phyloP scores from a whole-genome alignment of 2,113 vertebrate genomes.

The Genyomyrus donnyi region DNA sequence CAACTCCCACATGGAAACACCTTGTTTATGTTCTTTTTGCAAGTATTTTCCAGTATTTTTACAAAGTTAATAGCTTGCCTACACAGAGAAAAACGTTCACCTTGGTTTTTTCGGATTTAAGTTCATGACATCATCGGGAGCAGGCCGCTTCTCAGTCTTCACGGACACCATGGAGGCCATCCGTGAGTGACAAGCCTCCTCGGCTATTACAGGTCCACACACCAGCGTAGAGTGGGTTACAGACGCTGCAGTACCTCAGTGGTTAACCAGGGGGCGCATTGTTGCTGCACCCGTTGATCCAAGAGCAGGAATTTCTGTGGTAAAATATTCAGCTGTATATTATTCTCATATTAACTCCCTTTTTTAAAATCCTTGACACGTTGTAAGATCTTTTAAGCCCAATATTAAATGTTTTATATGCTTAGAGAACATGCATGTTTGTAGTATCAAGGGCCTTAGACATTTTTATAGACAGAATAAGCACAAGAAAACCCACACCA shows the following conservation, averaged over 20 bases:
- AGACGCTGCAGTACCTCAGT: not conserved
- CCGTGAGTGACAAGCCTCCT: conserved; percentile 41
- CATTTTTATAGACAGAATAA: not conserved
- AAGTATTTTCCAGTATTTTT: too few relatives aligned
- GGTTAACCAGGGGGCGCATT: not conserved
- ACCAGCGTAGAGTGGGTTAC: not conserved
- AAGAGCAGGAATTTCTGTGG: not conserved
- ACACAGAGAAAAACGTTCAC: conserved; percentile 48
- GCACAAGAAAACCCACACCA: not conserved
- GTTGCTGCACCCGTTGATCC: not conserved
- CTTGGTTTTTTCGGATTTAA: conserved; percentile 84
- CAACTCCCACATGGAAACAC: not conserved
- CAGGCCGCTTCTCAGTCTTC: conserved; percentile 68
- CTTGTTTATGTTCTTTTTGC: not conserved
- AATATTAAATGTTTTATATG: not conserved
- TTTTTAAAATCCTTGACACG: not conserved
- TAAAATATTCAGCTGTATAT: not conserved
- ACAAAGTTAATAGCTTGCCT: not conserved
- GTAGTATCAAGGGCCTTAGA: not conserved
- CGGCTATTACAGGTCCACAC: not conserved
- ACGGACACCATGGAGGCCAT: conserved; percentile 80
- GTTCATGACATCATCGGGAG: conserved; percentile 70
- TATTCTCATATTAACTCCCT: not conserved
- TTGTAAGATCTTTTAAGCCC: not conserved
- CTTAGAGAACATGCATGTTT: not conserved